Evolutionary conservation across 2,888 invertebrate genomes (phyloP), one percentile per base, ranked within the genome.

Genomic region (Latrodectus elegans): DNA sequence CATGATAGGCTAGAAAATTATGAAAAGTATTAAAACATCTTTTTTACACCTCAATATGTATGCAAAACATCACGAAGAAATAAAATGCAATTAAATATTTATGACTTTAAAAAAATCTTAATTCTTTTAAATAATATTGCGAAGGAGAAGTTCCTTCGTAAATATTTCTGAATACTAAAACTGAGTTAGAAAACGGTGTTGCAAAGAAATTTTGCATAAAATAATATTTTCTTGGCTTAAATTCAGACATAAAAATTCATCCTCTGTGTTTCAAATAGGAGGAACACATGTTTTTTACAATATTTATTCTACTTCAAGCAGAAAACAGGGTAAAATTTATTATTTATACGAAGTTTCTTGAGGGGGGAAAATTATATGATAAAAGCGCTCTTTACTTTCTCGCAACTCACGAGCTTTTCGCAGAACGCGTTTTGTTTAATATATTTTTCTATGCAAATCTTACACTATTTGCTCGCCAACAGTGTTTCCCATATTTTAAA

Each of bases 331-430:
- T 60, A 60, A 60, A 60, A 60, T 60, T 60, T 60, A 60, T 15
- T 60, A 60, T 60, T 60, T 60, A 60, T 60, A 60, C 60, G n/a
- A 60, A 60, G 60, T n/a, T n/a, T 60, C 60, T 60, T 22, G 22
- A 11, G 14, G n/a, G 60, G 14, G n/a, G n/a, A 60, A 15, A n/a
- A 60, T 60, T 60, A 60, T 60, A 60, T 60, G 60, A 60, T n/a
- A 12, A 60, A 60, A 60, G n/a, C 10, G 60, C 60, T 12, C n/a
- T 60, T 60, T n/a, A n/a, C n/a, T 60, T 60, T 60, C 11, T 60
- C n/a, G 12, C 60, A n/a, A 15, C n/a, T 60, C n/a, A 15, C 9
- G 12, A n/a, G 60, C n/a, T 60, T 60, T 38, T 38, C 38, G 60
- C n/a, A n/a, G 12, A 15, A 10, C 60, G n/a, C n/a, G 60, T 60